Evolutionary conservation across 2,888 invertebrate genomes (phyloP), one percentile per base, ranked within the genome.

Genomic region (Unio pictorum): DNA sequence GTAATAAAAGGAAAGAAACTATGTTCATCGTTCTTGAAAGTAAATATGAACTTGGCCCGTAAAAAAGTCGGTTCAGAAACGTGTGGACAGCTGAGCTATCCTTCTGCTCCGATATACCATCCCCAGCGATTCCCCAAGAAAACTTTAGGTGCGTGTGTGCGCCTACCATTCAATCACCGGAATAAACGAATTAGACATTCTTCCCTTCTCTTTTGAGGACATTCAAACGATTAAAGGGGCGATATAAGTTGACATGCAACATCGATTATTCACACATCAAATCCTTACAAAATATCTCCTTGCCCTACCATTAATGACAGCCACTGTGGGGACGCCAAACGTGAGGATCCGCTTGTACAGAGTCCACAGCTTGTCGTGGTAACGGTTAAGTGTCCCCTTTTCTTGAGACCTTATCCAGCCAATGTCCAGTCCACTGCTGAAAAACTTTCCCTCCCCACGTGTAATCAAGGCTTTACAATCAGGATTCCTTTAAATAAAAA

Each of bases 341-440:
- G 78, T 77, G 26, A 86, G 71, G 28, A 87, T 54, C 54, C 86
- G 75, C 55, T 68, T 59, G 45, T 69, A 64, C 11, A 81, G 23
- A 11, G 70, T 57, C 8, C 71, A 66, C 4, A 67, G 58, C 11
- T 77, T 61, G 17, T 58, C 63, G 1, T 58, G 45, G 57, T 72
- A 79, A 20, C 61, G 55, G 34, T 73, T 61, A 59, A 61, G 57
- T 8, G 60, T 64, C 17, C 61, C 68, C 7, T 66, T 34, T 30
- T 67, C 58, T 18, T 71, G 60, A 15, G 68, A 45, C 0, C 59
- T 20, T 64, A 85, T 26, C 76, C 76, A 85, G 1, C 78, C 69
- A 3, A 86, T 66, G 71, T 88, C 86, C 4, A 88, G 71, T 7
- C 88, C 88, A 75, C 85, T 88, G 61, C 82, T 81, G 81, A 82